phyloP scores from a whole-genome alignment of 2,113 vertebrate genomes.

The Dipodomys stephensi region DNA sequence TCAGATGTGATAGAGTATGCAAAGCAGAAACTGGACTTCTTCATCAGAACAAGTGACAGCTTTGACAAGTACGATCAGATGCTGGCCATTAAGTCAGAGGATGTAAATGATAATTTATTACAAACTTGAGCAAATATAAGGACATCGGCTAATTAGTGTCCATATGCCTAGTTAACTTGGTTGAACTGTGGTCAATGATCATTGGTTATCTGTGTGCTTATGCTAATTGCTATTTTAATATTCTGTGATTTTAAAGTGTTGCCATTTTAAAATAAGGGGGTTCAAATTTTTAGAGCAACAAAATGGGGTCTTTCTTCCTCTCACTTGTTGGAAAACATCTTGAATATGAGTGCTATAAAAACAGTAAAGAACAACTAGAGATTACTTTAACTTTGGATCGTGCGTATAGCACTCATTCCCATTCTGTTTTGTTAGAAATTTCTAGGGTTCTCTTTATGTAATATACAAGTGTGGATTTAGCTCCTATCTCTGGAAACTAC shows the following conservation, averaged over 20 bases:
- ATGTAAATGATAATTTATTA: not conserved
- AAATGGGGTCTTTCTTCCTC: not conserved
- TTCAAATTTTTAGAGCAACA: conserved; percentile 2
- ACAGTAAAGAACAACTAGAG: not conserved
- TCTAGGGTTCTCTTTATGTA: not conserved
- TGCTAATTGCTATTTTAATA: not conserved
- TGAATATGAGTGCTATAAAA: not conserved
- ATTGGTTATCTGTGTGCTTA: not conserved
- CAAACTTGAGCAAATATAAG: not conserved
- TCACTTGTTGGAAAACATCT: not conserved
- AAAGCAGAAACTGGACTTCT: conserved; percentile 95
- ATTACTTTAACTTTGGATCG: not conserved
- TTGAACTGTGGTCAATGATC: not conserved
- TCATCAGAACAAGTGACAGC: conserved; percentile 97
- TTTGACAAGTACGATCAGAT: conserved; percentile 93
- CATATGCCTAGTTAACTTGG: not conserved
- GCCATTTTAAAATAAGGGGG: conserved; percentile 24
- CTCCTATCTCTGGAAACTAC: not conserved
- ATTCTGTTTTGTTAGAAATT: not conserved
- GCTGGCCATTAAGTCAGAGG: not conserved
- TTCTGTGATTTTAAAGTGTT: conserved; percentile 8
- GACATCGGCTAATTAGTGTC: not conserved
- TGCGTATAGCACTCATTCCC: not conserved
- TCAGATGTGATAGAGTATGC: conserved; percentile 96
- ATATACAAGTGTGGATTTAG: not conserved